phyloP scores from a whole-genome alignment of 2,113 vertebrate species.

The Bubalus kerabau region DNA sequence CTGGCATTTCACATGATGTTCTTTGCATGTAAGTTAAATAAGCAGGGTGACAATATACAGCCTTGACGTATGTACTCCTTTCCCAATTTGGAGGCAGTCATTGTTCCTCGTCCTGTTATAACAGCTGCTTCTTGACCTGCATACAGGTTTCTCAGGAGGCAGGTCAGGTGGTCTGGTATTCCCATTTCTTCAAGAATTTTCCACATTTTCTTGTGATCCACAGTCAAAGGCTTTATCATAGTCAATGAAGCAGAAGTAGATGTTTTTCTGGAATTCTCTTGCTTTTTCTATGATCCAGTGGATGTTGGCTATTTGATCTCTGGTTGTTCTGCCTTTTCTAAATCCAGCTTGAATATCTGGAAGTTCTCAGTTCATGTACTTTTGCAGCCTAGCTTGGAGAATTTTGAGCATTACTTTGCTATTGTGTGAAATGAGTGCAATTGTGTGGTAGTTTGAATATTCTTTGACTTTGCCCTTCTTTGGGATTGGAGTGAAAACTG shows the following conservation, averaged over 20 bases:
- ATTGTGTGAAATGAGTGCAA: not conserved
- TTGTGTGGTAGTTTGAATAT: not conserved
- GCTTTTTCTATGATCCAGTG: not conserved
- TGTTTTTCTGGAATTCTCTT: not conserved
- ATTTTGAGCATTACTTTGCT: not conserved
- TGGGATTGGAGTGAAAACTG: not conserved
- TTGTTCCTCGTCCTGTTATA: not conserved
- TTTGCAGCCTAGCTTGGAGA: not conserved
- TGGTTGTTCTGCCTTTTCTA: not conserved
- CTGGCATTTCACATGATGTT: not conserved
- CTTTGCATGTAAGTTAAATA: not conserved
- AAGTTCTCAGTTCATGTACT: not conserved
- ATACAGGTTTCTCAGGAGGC: not conserved
- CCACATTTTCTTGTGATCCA: not conserved
- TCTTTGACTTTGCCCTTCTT: not conserved
- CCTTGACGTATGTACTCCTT: not conserved
- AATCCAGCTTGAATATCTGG: not conserved
- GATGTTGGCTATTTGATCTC: not conserved
- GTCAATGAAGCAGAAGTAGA: not conserved
- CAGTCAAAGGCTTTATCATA: not conserved
- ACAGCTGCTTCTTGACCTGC: not conserved
- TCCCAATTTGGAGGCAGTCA: not conserved
- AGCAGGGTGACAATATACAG: not conserved
- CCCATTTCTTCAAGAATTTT: not conserved
- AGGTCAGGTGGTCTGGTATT: not conserved